A percentile compares a stretch with the other conserved stretches of the same genome.
phyloP scores from a whole-genome alignment of 35 echinoderm and acorn worm species.

The Heliocidaris tuberculata region DNA sequence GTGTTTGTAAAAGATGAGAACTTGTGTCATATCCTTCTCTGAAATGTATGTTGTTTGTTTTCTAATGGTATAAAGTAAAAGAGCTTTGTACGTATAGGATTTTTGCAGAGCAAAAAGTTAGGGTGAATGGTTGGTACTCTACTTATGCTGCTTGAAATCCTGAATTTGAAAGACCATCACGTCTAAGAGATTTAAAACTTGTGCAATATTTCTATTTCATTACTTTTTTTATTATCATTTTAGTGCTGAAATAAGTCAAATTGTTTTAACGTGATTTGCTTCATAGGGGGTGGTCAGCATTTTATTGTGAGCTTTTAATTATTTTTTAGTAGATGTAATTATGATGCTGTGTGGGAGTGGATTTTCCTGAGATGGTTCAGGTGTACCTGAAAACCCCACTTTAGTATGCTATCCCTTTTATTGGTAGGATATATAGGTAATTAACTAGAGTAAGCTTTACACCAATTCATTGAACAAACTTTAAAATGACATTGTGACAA shows the following conservation, averaged over 20 bases:
- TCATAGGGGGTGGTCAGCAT: not conserved
- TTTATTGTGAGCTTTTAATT: constrained; percentile 4
- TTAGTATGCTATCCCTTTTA: not conserved
- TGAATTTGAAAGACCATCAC: constrained; percentile 19
- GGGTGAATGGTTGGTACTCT: not conserved
- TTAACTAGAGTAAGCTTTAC: constrained; percentile 20
- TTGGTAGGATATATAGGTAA: constrained; percentile 18
- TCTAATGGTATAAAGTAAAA: not conserved
- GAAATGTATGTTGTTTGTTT: constrained; percentile 5
- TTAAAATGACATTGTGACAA: not conserved
- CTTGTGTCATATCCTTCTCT: constrained; percentile 2
- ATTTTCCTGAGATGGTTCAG: not conserved
- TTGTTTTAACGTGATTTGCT: constrained; percentile 26
- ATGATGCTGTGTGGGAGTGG: not conserved
- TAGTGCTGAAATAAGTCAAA: constrained; percentile 33
- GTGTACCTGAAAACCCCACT: not conserved
- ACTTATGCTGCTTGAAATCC: constrained; percentile 15
- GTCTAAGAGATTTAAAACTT: constrained; percentile 33
- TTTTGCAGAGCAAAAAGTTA: constrained; percentile 18
- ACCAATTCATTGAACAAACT: not conserved
- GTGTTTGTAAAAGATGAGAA: constrained; percentile 12
- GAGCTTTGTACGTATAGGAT: constrained; percentile 24
- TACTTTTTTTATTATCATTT: constrained; percentile 31
- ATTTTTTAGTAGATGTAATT: not conserved
- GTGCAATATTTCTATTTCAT: constrained; percentile 47